Percentiles rank a stretch among this genome's conserved stretches.
Evolutionary conservation across 1,140 invertebrate species (phyloP).

Genomic region (Bombus superbus): DNA sequence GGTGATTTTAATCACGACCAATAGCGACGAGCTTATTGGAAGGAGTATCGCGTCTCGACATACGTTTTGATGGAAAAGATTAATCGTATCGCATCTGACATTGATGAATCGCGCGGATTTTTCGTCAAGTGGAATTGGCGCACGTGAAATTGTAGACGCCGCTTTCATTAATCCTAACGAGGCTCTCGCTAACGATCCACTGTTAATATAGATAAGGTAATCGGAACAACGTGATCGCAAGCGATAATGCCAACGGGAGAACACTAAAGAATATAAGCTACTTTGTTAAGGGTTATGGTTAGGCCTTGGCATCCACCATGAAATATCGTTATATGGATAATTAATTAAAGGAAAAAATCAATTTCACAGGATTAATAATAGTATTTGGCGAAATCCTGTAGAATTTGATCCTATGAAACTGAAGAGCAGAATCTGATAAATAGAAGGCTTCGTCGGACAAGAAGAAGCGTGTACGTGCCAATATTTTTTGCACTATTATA

Average conservation of each 20-base stretch:
- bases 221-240: conserved; percentile 7
- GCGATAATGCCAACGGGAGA: background rate
- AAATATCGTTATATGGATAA: background rate
- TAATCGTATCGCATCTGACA: conserved; percentile 22
- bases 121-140: conserved; percentile 19
- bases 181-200: conserved; percentile 3
- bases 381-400: too few relatives aligned
- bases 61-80: conserved; percentile 24
- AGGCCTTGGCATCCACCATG: background rate
- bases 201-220: conserved; percentile 36
- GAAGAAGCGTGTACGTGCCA: too few relatives aligned
- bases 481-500: too few relatives aligned
- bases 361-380: background rate
- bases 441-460: too few relatives aligned
- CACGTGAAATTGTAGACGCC: conserved; percentile 15
- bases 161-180: conserved; percentile 16
- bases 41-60: conserved; percentile 8
- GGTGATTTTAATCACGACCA: conserved; percentile 14
- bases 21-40: conserved; percentile 11
- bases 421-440: too few relatives aligned
- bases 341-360: background rate
- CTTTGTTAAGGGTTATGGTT: background rate
- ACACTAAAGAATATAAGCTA: too few relatives aligned
- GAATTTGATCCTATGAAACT: too few relatives aligned
- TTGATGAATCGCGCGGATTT: conserved; percentile 28